A percentile compares a stretch with the other conserved stretches of the same genome.
These are phyloP conservation scores for Rhinichthys klamathensis DNA, from an alignment of 2,113 vertebrate species.

Conservation along the genomic window DNA sequence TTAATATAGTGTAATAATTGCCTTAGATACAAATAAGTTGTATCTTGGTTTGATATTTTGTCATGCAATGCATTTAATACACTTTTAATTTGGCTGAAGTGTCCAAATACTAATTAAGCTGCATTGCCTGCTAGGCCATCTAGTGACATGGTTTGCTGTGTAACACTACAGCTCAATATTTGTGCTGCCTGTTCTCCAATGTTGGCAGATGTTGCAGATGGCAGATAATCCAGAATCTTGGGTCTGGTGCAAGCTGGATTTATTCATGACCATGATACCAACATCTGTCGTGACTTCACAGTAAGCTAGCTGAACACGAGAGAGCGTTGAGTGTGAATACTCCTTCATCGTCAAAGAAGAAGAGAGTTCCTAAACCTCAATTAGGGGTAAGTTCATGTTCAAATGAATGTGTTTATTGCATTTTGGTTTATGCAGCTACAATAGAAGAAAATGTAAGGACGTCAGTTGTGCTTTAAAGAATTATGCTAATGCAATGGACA, in stretches of 20 bases:
- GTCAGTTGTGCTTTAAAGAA: not conserved
- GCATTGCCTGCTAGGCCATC: not conserved
- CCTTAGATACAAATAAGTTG: not conserved
- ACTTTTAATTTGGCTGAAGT: not conserved
- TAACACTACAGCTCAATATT: conserved; percentile 18
- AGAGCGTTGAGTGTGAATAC: conserved; percentile 39
- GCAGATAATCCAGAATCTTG: conserved; percentile 76
- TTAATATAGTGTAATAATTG: not conserved
- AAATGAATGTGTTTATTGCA: not conserved
- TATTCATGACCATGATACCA: conserved; percentile 69
- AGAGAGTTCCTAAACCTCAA: conserved; percentile 23
- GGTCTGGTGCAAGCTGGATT: conserved; percentile 73
- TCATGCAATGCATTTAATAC: not conserved
- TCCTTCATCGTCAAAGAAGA: conserved; percentile 1
- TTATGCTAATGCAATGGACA: not conserved
- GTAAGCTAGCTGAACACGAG: conserved; percentile 55
- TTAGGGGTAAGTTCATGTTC: conserved; percentile 30
- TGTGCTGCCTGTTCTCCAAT: conserved; percentile 62
- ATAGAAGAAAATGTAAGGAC: not conserved
- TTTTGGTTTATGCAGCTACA: not conserved
- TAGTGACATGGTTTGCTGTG: not conserved
- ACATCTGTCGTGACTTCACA: conserved; percentile 72
- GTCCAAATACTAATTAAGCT: not conserved
- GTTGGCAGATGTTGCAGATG: conserved; percentile 75
- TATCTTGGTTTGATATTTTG: not conserved